Base-by-base conservation (phyloP, 2,113 vertebrate species). In the Mustelus asterias region DNA sequence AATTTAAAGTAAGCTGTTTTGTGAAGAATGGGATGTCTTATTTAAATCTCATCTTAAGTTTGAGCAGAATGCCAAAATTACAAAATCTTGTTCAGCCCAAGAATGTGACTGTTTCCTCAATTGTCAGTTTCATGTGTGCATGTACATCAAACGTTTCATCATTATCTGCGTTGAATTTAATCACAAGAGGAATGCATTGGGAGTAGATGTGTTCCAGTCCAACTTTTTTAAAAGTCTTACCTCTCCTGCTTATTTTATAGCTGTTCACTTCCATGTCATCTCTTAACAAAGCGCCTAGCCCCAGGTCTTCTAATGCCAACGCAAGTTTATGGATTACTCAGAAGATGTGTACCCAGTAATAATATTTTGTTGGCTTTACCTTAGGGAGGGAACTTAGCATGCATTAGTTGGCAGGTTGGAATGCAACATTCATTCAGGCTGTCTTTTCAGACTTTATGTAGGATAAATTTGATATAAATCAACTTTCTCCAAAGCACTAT, bases 271-370 rank as follows among this genome's bases (percentile, higher is more conserved):
- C 94, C 69, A 95, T n/a, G 69, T 95, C 41, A 72, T 72, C 63
- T 95, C 44, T 67, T 94, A 69, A 95, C 10, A 72, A 95, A 95
- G 44, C 22, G 29, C 69, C 22, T 70, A n/a, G 63, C 60, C 63
- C 63, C 92, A 94, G 92, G 60, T 44, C 63, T 94, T 94, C 37
- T 69, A 29, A 26, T 93, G 60, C 33, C 90, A 93, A 22, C 22
- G 33, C n/a, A 93, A 33, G 90, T 93, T 65, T 93, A 93, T 93
- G 60, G 90, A 67, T 93, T 93, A 29, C 90, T 93, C 33, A 65
- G 60, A 65, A 65, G 4, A 65, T 65, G 58, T 93, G 90, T 26
- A 93, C 60, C 5, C 60, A 93, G 90, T 65, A 93, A 93, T 65
- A 93, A 93, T 67, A 37, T 20, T n/a, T 16, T 65, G 90, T n/a